Conservation (phyloP, 1,140 invertebrate species). For the Probaryconus sp. region DNA sequence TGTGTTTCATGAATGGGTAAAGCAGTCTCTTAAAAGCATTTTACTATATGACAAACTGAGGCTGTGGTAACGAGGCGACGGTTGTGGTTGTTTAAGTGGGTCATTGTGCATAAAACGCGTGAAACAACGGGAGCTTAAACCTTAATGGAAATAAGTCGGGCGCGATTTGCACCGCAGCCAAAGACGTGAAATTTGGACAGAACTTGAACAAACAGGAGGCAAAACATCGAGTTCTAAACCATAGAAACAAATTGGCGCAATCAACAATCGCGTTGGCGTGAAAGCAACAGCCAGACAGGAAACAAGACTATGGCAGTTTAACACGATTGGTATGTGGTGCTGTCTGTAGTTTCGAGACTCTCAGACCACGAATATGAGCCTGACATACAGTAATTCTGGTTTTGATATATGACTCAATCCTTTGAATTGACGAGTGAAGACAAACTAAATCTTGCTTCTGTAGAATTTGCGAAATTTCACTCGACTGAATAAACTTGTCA, state of each 20-base stretch:
- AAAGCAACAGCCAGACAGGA: constrained; percentile 37
- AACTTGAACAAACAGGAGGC: constrained; percentile 40
- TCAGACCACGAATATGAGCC: constrained; percentile 58
- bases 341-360: constrained; percentile 34
- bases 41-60: constrained; percentile 52
- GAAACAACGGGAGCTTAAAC: constrained; percentile 48
- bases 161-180: constrained; percentile 43
- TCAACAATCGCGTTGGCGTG: constrained; percentile 47
- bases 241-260: constrained; percentile 65
- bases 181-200: constrained; percentile 60
- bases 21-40: constrained; percentile 6
- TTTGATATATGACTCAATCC: constrained; percentile 27
- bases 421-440: constrained; percentile 22
- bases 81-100: constrained; percentile 46
- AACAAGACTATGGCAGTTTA: constrained; percentile 40
- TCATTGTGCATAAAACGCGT: constrained; percentile 49
- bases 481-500: too few species aligned
- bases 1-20: neutral
- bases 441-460: too few species aligned
- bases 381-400: constrained; percentile 18
- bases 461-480: too few species aligned
- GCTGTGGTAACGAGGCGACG: constrained; percentile 17
- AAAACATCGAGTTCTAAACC: constrained; percentile 47
- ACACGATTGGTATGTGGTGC: constrained; percentile 34
- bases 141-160: constrained; percentile 49